Evolutionary conservation across 2,113 vertebrate genomes (phyloP).

Genomic region (Hippopotamus amphibius): DNA sequence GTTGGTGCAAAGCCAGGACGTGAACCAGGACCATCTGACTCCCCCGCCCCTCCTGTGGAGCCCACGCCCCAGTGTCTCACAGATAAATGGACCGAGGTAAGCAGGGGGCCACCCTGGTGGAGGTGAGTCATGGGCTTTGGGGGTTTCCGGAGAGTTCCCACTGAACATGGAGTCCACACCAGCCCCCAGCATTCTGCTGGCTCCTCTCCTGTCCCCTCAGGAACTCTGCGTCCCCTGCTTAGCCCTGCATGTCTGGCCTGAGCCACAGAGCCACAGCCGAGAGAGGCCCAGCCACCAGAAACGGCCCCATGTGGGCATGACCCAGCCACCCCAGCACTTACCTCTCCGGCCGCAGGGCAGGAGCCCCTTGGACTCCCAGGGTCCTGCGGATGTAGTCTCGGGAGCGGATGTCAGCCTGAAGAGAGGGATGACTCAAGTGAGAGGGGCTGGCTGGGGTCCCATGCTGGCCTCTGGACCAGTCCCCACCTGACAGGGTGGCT

Average conservation of each 20-base stretch:
- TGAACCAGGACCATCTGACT: accelerated
- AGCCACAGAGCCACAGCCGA: not conserved
- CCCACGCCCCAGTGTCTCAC: accelerated
- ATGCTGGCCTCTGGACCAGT: not conserved
- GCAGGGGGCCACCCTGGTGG: not conserved
- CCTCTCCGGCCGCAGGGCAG: not conserved
- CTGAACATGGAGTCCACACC: not conserved
- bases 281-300: not conserved
- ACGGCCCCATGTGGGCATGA: accelerated
- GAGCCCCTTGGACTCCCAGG: conserved; percentile 45
- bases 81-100: not conserved
- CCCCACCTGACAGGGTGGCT: accelerated
- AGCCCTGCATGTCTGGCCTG: not conserved
- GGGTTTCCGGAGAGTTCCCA: not conserved
- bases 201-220: not conserved
- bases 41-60: not conserved
- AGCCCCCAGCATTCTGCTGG: not conserved
- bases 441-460: not conserved
- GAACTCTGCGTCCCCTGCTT: accelerated
- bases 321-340: not conserved
- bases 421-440: not conserved
- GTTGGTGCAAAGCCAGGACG: not conserved
- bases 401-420: conserved; percentile 94
- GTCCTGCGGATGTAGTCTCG: conserved; percentile 91
- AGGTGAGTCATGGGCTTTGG: not conserved